A percentile compares a stretch with the other conserved stretches of the same genome.
These are phyloP conservation scores for Pseudanteris insignis DNA, from an alignment of 2,888 invertebrate genomes.

Conservation along the genomic window DNA sequence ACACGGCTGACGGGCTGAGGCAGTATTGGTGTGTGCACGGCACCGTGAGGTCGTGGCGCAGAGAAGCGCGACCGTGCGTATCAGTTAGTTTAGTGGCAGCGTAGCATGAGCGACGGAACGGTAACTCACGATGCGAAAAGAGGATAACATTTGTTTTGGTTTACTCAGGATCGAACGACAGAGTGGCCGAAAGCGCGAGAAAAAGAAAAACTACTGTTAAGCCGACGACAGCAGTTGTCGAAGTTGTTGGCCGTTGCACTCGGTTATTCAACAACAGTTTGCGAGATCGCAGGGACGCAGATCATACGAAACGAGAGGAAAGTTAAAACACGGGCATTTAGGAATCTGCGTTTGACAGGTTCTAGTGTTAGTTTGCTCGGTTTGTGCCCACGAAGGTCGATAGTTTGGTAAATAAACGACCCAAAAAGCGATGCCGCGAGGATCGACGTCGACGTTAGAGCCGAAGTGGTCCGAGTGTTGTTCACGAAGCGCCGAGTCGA, in stretches of 20 bases:
- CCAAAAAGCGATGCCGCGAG: no score
- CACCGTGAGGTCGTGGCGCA: slow-evolving; percentile 7
- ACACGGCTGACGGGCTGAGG: no score
- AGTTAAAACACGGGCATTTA: not conserved
- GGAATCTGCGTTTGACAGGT: not conserved
- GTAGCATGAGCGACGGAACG: slow-evolving; percentile 22
- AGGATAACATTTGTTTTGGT: slow-evolving; percentile 9
- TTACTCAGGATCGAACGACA: slow-evolving; percentile 14
- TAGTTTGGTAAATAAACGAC: no score
- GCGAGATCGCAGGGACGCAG: not conserved
- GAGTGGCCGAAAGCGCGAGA: slow-evolving; percentile 21
- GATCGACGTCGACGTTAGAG: no score
- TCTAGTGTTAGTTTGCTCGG: not conserved
- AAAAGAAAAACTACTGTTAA: slow-evolving; percentile 16
- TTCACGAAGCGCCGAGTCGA: not conserved
- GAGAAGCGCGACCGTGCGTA: slow-evolving; percentile 17
- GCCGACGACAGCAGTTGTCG: not conserved
- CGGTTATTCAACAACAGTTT: no score
- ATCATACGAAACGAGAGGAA: not conserved
- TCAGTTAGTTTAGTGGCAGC: slow-evolving; percentile 20
- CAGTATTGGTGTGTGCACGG: slow-evolving; percentile 3
- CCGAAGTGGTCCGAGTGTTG: no score
- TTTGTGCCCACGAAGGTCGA: no score
- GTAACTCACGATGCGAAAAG: slow-evolving; percentile 24
- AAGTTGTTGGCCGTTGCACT: not conserved